Evolutionary conservation across 2,888 invertebrate genomes (phyloP), one percentile per base, ranked within the genome.

Genomic region (Hydraecia micacea): DNA sequence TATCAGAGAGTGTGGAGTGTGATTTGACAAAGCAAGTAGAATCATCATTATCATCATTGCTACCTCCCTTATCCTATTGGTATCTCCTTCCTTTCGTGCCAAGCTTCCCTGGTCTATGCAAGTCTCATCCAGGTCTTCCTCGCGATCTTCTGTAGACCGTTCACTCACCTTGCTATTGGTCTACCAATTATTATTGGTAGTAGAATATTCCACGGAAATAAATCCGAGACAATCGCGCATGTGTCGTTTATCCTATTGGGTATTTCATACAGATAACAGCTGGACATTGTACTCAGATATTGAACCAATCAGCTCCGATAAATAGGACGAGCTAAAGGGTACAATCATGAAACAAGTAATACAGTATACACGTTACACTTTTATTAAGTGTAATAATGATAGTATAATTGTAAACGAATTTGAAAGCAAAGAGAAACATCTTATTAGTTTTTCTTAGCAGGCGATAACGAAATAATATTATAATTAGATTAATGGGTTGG

Each of bases 281-380:
- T 76, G 84, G 80, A 87, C 87, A 60, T 85, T 85, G 87, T 76
- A 76, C 84, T 79, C 36, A 65, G 75, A 79, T 85, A 84, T 36
- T 72, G 63, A 46, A 73, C 11, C 63, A 71, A 84, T 73, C 73
- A 21, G 18, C 62, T 42, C 13, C 18, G 73, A 85, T 84, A 79
- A 73, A 63, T 42, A 73, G 49, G 32, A 62, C 67, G 28, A 60
- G 21, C 36, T 62, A 67, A 39, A 58, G 49, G 9, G 36, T 68
- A 65, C 66, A 52, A n/a, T 11, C 49, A 21, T 42, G 32, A 25
- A 15, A 36, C 52, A 36, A 52, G 6, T 25, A 11, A 21, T 39
- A n/a, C n/a, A n/a, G n/a, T n/a, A n/a, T n/a, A 62, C 9, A 67
- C 0, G 25, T 65, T 11, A 58, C 11, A 55, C 9, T 13, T 39